phyloP scores from a whole-genome alignment of 2,888 invertebrate species.

The Asteroscopus sphinx region DNA sequence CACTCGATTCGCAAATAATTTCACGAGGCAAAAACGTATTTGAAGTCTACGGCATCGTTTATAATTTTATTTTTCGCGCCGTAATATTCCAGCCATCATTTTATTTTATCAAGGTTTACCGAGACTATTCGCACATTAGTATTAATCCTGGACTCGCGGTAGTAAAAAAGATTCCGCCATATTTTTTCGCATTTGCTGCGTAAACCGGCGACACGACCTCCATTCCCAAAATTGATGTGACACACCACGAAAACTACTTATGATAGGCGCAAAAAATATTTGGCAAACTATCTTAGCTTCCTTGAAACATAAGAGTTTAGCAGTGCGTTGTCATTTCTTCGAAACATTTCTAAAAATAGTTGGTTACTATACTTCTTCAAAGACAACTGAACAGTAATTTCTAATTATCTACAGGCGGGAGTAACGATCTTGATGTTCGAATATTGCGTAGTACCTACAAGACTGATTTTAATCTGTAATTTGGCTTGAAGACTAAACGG shows the following conservation, averaged over 20 bases:
- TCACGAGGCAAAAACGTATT: neutral
- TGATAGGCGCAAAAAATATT: conserved; percentile 76
- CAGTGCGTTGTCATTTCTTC: conserved; percentile 66
- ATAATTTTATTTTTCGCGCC: conserved; percentile 19
- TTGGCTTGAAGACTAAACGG: conserved; percentile 32
- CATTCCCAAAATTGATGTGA: conserved; percentile 59
- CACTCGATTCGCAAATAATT: conserved; percentile 9
- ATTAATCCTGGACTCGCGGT: conserved; percentile 39
- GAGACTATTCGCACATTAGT: conserved; percentile 27
- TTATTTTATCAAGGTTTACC: conserved; percentile 35
- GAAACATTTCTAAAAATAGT: conserved; percentile 50
- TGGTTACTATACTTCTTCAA: conserved; percentile 38
- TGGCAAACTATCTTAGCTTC: conserved; percentile 81
- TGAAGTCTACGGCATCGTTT: conserved; percentile 6
- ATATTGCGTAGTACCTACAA: conserved; percentile 13
- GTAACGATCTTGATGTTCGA: conserved; percentile 29
- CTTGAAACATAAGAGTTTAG: conserved; percentile 74
- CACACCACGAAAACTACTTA: conserved; percentile 67
- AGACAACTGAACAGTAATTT: conserved; percentile 20
- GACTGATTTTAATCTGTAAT: conserved; percentile 22
- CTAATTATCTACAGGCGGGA: conserved; percentile 28
- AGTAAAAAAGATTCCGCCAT: conserved; percentile 32
- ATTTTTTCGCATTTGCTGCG: conserved; percentile 38
- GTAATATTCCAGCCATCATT: conserved; percentile 11
- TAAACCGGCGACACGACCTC: conserved; percentile 54